phyloP scores from a whole-genome alignment of 2,888 invertebrate genomes.

The Siphlonurus alternatus region DNA sequence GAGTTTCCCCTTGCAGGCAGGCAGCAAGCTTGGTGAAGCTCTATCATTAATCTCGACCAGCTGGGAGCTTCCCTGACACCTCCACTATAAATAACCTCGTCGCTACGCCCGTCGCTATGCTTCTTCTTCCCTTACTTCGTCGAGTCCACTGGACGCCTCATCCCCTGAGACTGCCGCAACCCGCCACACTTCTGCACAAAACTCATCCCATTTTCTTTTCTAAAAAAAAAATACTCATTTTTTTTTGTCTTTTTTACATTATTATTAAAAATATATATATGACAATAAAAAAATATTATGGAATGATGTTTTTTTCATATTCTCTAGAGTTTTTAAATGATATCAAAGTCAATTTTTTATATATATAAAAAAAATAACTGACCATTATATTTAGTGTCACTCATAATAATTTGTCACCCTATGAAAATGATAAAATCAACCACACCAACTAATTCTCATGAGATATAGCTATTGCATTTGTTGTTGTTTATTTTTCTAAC shows the following conservation, averaged over 20 bases:
- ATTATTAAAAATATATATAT: neutral
- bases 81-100: conserved; percentile 1
- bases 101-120: neutral
- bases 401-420: neutral
- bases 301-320: neutral
- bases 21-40: neutral
- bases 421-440: too few species aligned
- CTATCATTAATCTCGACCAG: conserved; percentile 2
- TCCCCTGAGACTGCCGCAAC: conserved; percentile 2
- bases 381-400: neutral
- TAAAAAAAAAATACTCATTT: neutral
- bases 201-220: neutral
- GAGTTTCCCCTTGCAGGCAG: too few species aligned
- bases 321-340: conserved; percentile 1
- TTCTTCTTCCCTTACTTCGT: too few species aligned
- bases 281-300: neutral
- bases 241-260: neutral
- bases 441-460: too few species aligned
- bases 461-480: too few species aligned
- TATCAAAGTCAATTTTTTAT: neutral
- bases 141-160: neutral
- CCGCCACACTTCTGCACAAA: neutral
- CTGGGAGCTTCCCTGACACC: conserved; percentile 1
- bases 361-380: too few species aligned
- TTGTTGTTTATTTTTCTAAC: too few species aligned